Evolutionary conservation across 92 coral and sea anemone genomes (phyloP).

Genomic region (Epizoanthus ramosus): DNA sequence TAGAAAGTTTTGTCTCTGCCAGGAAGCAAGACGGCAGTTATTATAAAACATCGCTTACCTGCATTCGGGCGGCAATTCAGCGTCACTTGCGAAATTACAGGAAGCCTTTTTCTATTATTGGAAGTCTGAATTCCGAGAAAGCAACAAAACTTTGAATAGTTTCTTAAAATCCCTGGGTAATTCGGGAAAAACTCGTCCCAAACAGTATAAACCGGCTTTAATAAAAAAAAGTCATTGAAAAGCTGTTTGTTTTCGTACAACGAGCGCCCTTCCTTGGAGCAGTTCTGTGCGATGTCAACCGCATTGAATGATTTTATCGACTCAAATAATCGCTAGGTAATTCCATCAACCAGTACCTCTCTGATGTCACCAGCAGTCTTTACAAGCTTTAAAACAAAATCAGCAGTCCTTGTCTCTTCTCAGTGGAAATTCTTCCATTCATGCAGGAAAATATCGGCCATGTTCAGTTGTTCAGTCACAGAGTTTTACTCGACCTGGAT

Average conservation of each 20-base stretch:
- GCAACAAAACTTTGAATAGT: slow-evolving; percentile 3
- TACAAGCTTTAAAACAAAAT: background rate
- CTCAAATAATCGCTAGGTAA: background rate
- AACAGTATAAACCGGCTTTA: background rate
- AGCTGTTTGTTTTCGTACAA: slow-evolving; percentile 8
- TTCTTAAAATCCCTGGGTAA: slow-evolving; percentile 2
- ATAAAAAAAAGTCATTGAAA: no score
- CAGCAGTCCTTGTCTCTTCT: background rate
- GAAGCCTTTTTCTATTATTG: no score
- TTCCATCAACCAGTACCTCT: background rate
- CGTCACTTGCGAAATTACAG: no score
- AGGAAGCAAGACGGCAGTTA: no score
- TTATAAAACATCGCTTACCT: no score
- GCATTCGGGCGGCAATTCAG: no score
- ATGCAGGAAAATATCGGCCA: no score
- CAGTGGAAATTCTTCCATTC: background rate
- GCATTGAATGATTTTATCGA: slow-evolving; percentile 4
- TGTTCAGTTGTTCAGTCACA: slow-evolving; percentile 5
- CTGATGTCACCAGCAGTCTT: background rate
- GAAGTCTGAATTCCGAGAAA: no score
- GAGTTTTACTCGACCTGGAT: background rate
- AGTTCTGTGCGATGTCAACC: slow-evolving; percentile 21
- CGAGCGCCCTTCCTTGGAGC: slow-evolving; percentile 16
- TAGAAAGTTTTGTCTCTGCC: no score
- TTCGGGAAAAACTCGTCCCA: background rate